Conservation (phyloP, 2,797 vertebrate genomes). For the Eleutherodactylus coqui region DNA sequence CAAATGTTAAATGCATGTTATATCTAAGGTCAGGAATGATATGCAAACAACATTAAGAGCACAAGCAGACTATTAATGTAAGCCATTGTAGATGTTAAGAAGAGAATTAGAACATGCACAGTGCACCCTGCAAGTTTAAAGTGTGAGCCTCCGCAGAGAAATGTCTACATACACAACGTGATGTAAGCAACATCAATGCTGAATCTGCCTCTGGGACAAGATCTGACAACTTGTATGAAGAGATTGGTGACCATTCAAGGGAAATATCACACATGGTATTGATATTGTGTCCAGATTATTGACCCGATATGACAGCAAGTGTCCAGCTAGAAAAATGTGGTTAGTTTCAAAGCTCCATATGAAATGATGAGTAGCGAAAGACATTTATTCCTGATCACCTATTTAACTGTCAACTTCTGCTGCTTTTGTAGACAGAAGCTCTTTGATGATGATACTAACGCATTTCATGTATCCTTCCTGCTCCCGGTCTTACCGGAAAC, state of each 20-base stretch:
- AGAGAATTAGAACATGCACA: not conserved
- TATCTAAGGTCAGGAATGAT: not conserved
- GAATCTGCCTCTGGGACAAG: not conserved
- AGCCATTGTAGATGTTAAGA: not conserved
- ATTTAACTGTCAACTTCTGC: too few relatives aligned
- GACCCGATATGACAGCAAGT: not conserved
- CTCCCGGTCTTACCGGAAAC: not conserved
- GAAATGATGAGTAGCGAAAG: not conserved
- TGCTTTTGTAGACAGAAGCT: not conserved
- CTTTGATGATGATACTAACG: not conserved
- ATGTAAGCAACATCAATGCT: not conserved
- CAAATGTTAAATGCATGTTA: not conserved
- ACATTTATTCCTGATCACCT: not conserved
- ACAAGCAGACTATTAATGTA: not conserved
- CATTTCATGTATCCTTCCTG: not conserved
- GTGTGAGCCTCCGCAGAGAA: not conserved
- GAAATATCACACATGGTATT: not conserved
- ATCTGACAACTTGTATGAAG: not conserved
- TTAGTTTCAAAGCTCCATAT: not conserved
- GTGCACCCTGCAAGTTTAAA: not conserved
- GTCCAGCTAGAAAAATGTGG: not conserved
- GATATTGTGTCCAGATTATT: not conserved
- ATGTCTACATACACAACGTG: not conserved
- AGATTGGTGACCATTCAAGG: not conserved
- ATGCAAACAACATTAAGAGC: not conserved